Conservation (phyloP, 2,797 vertebrate species). For the Aplochiton taeniatus region DNA sequence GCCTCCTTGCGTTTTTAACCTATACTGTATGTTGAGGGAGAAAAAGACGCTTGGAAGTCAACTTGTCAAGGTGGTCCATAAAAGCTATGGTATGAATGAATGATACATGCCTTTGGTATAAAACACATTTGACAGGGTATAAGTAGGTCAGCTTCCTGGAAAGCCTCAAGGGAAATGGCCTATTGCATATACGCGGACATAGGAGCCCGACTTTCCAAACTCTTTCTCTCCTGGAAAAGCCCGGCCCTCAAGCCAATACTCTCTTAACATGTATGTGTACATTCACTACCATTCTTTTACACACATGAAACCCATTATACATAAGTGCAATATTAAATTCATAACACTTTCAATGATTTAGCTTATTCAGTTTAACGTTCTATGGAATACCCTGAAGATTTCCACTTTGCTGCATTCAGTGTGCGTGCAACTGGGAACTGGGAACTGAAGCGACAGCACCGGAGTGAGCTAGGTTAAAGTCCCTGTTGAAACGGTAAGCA, state of each 20-base stretch:
- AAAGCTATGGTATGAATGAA: slow-evolving; percentile 50
- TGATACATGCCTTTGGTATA: slow-evolving; percentile 53
- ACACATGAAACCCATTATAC: too few relatives aligned
- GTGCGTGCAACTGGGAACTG: background rate
- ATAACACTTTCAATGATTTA: too few relatives aligned
- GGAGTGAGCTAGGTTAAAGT: slow-evolving; percentile 30
- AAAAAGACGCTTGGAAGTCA: background rate
- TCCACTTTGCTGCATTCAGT: too few relatives aligned
- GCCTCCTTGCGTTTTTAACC: background rate
- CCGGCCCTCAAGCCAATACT: too few relatives aligned
- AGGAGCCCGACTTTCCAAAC: slow-evolving; percentile 24
- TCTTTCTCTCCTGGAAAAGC: background rate
- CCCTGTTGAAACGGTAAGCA: slow-evolving; percentile 12
- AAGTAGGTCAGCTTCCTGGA: slow-evolving; percentile 75
- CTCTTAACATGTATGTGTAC: too few relatives aligned
- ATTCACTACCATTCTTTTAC: too few relatives aligned
- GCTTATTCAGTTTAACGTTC: too few relatives aligned
- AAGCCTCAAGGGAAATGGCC: slow-evolving; percentile 48
- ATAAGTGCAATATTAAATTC: too few relatives aligned
- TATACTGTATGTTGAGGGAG: background rate
- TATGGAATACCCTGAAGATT: too few relatives aligned
- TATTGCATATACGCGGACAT: slow-evolving; percentile 55
- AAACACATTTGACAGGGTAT: slow-evolving; percentile 60
- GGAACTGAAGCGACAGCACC: slow-evolving; percentile 18
- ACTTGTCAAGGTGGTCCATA: slow-evolving; percentile 9